Percentiles rank a stretch among this genome's conserved stretches.
phyloP scores from a whole-genome alignment of 2,113 vertebrate genomes.

The Otolemur garnettii region DNA sequence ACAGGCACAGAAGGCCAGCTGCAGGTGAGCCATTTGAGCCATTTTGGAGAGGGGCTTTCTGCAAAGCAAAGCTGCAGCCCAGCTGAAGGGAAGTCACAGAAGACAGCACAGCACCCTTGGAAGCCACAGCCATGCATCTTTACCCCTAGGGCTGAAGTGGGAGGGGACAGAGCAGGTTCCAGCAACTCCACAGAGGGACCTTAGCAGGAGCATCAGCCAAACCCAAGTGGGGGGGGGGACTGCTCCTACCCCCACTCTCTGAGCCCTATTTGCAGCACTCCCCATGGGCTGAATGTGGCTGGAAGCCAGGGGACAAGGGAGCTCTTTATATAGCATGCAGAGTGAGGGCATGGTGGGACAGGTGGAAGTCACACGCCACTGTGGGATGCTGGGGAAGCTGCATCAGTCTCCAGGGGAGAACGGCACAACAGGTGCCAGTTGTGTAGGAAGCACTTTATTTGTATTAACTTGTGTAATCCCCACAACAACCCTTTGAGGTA shows the following conservation, averaged over 20 bases:
- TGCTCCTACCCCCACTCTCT: fast-evolving
- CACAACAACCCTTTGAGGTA: neutral
- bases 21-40: too few relatives aligned
- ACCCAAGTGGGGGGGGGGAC: too few relatives aligned
- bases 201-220: too few relatives aligned
- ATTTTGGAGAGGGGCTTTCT: neutral
- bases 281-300: neutral
- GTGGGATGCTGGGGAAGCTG: neutral
- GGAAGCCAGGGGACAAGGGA: neutral
- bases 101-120: fast-evolving
- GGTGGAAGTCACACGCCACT: too few relatives aligned
- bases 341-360: neutral
- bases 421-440: too few relatives aligned
- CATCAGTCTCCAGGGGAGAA: neutral
- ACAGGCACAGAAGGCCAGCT: neutral
- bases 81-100: neutral
- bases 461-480: neutral
- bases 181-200: neutral
- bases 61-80: neutral
- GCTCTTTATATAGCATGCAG: neutral
- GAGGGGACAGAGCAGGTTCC: neutral
- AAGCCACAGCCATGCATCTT: too few relatives aligned
- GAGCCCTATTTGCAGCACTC: neutral
- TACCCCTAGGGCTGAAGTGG: neutral
- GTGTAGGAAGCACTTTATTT: neutral